These are phyloP conservation scores for Acanthaster planci DNA, from an alignment of 35 echinoderm and acorn worm genomes.

Conservation along the genomic window DNA sequence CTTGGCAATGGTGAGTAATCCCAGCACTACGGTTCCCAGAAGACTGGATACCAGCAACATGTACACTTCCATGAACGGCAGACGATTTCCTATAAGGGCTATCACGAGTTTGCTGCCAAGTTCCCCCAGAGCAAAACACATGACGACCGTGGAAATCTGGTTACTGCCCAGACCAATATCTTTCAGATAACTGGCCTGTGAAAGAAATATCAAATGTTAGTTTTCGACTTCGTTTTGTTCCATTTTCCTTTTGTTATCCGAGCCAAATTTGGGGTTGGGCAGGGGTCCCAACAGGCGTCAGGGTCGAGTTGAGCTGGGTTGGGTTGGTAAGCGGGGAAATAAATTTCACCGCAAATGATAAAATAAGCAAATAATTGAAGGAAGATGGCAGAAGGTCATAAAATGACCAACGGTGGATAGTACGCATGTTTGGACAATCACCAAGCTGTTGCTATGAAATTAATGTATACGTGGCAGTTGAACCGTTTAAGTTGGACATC, in stretches of 20 bases:
- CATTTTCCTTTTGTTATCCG: too few species aligned
- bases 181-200: constrained; percentile 1
- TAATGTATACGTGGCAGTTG: too few species aligned
- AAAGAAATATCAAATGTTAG: not conserved
- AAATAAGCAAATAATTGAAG: not conserved
- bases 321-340: not conserved
- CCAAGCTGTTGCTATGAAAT: too few species aligned
- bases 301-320: not conserved
- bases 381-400: not conserved
- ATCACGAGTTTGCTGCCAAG: not conserved
- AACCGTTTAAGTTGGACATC: too few species aligned
- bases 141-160: not conserved
- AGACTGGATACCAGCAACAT: too few species aligned
- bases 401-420: too few species aligned
- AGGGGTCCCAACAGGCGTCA: not conserved
- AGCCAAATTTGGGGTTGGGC: not conserved
- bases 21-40: too few species aligned
- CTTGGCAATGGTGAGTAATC: too few species aligned
- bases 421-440: too few species aligned
- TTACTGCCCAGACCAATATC: not conserved
- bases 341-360: not conserved
- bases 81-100: not conserved
- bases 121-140: not conserved
- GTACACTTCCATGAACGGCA: not conserved
- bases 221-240: too few species aligned